These are phyloP conservation scores for Patella ulyssiponensis DNA, from an alignment of 2,888 invertebrate genomes.

Conservation along the genomic window DNA sequence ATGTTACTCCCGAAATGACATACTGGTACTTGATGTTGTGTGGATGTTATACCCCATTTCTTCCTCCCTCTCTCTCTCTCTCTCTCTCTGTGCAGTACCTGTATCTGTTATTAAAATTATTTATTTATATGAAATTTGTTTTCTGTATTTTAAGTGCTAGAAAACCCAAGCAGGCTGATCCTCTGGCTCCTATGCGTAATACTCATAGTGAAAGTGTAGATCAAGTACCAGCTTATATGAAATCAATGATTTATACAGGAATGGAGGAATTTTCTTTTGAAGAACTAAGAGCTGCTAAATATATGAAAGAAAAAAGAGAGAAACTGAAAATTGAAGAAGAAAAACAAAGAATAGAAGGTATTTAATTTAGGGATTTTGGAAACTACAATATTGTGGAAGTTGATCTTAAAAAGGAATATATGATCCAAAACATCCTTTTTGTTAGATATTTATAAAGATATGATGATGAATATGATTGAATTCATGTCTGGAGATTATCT, in stretches of 20 bases:
- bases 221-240: conserved; percentile 75
- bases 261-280: conserved; percentile 84
- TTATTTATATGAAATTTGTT: neutral
- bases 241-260: conserved; percentile 77
- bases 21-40: no score
- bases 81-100: no score
- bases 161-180: conserved; percentile 49
- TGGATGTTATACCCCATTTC: no score
- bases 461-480: no score
- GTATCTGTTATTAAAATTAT: no score
- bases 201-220: neutral
- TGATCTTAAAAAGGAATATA: no score
- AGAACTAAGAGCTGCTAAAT: conserved; percentile 78
- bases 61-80: no score
- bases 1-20: no score
- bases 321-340: conserved; percentile 40
- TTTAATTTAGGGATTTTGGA: neutral
- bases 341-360: conserved; percentile 18
- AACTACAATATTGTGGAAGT: no score
- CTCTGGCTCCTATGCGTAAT: conserved; percentile 42
- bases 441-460: no score
- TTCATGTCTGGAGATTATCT: conserved; percentile 7
- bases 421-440: no score
- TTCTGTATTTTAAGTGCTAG: conserved; percentile 46
- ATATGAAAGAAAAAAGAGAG: conserved; percentile 46